Conservation (phyloP, 2,797 vertebrate species). For the Heliangelus exortis region DNA sequence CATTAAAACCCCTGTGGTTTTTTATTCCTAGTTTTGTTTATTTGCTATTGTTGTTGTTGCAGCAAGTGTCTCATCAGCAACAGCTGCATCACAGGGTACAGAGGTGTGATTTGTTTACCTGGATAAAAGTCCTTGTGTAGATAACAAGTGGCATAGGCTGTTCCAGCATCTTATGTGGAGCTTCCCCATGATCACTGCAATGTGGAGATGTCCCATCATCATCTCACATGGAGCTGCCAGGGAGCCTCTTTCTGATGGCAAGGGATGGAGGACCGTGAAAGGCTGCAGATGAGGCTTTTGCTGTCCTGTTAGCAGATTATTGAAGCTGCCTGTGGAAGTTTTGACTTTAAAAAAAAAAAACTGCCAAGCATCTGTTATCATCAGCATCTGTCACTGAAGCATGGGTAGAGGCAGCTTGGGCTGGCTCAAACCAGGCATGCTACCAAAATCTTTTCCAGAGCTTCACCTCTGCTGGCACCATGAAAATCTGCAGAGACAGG, state of each 20-base stretch:
- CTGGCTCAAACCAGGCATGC: not conserved
- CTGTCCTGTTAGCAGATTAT: not conserved
- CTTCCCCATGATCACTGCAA: not conserved
- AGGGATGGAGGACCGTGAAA: not conserved
- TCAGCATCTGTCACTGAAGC: not conserved
- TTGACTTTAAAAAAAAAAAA: not conserved
- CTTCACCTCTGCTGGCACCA: not conserved
- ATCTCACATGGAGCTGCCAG: no score
- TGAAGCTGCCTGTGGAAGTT: not conserved
- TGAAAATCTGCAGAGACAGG: not conserved
- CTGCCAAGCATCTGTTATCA: not conserved
- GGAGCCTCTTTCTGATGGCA: not conserved
- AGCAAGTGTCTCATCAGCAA: not conserved
- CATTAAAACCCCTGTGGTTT: not conserved
- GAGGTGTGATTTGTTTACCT: not conserved
- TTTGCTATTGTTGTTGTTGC: not conserved
- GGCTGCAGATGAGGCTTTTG: not conserved
- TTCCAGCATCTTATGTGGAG: not conserved
- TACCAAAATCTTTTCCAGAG: not conserved
- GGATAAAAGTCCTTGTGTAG: no score
- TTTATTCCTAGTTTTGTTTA: not conserved
- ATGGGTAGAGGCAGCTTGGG: not conserved
- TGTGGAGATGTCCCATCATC: no score
- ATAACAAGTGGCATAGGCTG: not conserved
- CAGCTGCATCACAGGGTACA: fast-evolving